Evolutionary conservation across 53 echinoderm and acorn worm genomes (phyloP), one percentile per base, ranked within the genome.

Genomic region (Henricia sp.): DNA sequence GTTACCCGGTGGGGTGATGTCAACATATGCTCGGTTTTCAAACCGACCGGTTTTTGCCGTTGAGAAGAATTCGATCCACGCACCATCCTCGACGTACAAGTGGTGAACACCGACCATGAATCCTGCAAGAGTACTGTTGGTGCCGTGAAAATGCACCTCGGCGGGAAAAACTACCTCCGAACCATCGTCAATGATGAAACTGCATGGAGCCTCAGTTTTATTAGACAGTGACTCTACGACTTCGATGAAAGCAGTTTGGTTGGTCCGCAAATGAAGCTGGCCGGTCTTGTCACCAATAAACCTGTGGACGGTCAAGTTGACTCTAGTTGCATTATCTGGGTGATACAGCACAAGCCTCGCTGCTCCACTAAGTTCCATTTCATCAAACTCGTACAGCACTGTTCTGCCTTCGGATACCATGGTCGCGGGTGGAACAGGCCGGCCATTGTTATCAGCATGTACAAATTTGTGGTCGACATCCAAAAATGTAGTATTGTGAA

Each of bases 141-240:
- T 88, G 52, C 95, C 95, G 90, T 95, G 95, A 70, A 95, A 82
- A 57, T 95, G 95, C 39, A 95, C 85, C 83, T 95, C 95, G 12
- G 87, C 83, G 11, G 95, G 95, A 21, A 95, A 80, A 25, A 92
- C 74, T 20, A 92, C 74, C 44, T 72, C 85, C 46, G 90, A 77
- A 3, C 92, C 92, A 24, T 82, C 55, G 48, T 95, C 92, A 42
- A 90, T 74, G 62, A 95, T 90, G 74, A 87, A 95, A 42, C 92
- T 95, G 29, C 92, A 92, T 9, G 95, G 95, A 36, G 95, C 95
- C 57, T 89, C 90, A 6, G 95, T 95, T 65, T 82, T 92, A 57
- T 95, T 95, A 55, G 85, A 88, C 28, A 85, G 75, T 5, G 95
- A 92, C 48, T 95, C 95, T 39, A 89, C 63, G 52, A 90, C 68